phyloP scores from a whole-genome alignment of 2,113 vertebrate genomes.

The Morone chrysops region DNA sequence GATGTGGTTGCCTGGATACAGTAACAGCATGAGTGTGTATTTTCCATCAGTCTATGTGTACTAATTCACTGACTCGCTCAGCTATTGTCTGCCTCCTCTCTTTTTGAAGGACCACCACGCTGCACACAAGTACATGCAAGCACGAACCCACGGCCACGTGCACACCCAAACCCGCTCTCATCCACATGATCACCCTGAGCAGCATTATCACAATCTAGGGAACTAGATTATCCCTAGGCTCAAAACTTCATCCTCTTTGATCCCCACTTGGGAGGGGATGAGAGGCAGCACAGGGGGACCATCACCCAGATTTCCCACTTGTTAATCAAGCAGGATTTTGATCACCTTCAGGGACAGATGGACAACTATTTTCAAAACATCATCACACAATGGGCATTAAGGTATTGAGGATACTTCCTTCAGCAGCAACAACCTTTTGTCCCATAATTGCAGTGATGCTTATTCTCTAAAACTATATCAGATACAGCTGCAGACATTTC shows the following conservation, averaged over 20 bases:
- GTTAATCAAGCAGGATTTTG: slow-evolving; percentile 83
- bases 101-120: slow-evolving; percentile 40
- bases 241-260: slow-evolving; percentile 79
- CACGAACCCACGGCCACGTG: slow-evolving; percentile 22
- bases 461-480: slow-evolving; percentile 20
- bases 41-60: slow-evolving; percentile 36
- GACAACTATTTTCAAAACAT: slow-evolving; percentile 75
- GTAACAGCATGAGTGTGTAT: slow-evolving; percentile 44
- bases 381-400: slow-evolving; percentile 8
- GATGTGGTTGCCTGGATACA: slow-evolving; percentile 74
- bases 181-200: slow-evolving; percentile 71
- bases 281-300: slow-evolving; percentile 63
- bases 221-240: slow-evolving; percentile 82
- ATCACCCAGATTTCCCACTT: slow-evolving; percentile 71
- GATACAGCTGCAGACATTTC: slow-evolving; percentile 22
- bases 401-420: slow-evolving; percentile 42
- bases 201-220: slow-evolving; percentile 83
- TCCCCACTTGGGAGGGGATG: slow-evolving; percentile 74
- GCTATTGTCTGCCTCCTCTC: slow-evolving; percentile 55
- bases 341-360: slow-evolving; percentile 82
- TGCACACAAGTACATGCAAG: slow-evolving; percentile 27
- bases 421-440: slow-evolving; percentile 15
- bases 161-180: slow-evolving; percentile 53
- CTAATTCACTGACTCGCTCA: slow-evolving; percentile 53
- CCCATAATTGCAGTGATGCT: background rate